Base-by-base conservation (phyloP, 2,888 invertebrate genomes). In the Orthosia incerta region DNA sequence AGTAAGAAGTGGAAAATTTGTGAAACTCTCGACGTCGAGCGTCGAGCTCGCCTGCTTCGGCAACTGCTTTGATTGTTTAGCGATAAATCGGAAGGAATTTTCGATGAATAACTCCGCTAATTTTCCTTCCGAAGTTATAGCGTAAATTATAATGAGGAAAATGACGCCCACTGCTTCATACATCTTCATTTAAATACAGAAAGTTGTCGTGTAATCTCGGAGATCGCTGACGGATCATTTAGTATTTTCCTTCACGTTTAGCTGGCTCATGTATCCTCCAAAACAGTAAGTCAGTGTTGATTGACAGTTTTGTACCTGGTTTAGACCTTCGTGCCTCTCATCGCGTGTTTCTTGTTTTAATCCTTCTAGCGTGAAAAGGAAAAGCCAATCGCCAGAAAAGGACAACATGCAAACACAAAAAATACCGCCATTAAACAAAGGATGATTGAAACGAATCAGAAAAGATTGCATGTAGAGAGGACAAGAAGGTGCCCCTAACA, bases 41-140 rank as follows among this genome's bases (percentile, higher is more conserved):
- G 79, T 76, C 69, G 69, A 81, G 83, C 71, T 79, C 83, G 83
- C 83, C 79, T 83, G 61, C 83, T 80, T 78, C 72, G 80, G 84
- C 80, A 74, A 86, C 83, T 84, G 86, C 88, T 90, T 89, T 89
- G 90, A 92, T 91, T 93, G 93, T 92, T 92, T 91, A 87, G 85
- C 91, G 88, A 91, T 93, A 92, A 93, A 92, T 93, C 90, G 88
- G 84, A 87, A 89, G 89, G 88, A 90, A 91, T 91, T 91, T 91
- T 86, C 79, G 82, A 73, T 65, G 83, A 85, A 87, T 84, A 86
- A 85, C 87, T 89, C 83, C 48, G 87, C 87, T 88, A 91, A 91
- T 92, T 91, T 90, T 85, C 88, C 82, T 83, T 85, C 69, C 61
- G 82, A 91, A 91, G 89, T 93, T 90, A 86, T 85, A 85, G 85